phyloP scores from a whole-genome alignment of 2,113 vertebrate species.

The Pangasianodon hypophthalmus region DNA sequence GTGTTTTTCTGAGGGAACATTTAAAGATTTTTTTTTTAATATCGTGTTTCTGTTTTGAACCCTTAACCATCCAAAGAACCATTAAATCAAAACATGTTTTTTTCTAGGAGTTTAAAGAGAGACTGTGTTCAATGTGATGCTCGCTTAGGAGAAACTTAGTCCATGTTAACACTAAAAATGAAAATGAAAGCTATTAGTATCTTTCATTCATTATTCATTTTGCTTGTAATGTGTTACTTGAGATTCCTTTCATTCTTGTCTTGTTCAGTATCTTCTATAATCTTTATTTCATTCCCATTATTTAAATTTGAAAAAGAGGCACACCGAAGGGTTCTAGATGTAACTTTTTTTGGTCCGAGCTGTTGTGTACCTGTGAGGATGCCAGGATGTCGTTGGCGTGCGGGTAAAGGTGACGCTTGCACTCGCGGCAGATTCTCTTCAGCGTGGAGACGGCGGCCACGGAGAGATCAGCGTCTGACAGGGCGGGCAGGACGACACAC shows the following conservation, averaged over 20 bases:
- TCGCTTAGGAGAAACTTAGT: too few species aligned
- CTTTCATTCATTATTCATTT: neutral
- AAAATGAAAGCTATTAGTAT: too few species aligned
- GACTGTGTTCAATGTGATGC: neutral
- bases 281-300: neutral
- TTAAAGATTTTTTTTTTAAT: too few species aligned
- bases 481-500: conserved; percentile 89
- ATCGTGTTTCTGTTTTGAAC: too few species aligned
- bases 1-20: too few species aligned
- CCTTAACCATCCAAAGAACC: too few species aligned
- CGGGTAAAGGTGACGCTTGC: conserved; percentile 85
- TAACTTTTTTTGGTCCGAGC: neutral
- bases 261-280: neutral
- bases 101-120: neutral
- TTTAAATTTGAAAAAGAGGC: neutral
- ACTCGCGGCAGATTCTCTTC: conserved; percentile 97
- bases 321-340: neutral
- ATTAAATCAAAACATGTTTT: too few species aligned
- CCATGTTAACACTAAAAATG: too few species aligned
- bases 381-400: conserved; percentile 89
- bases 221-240: neutral
- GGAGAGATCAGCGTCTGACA: conserved; percentile 89
- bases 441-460: conserved; percentile 93
- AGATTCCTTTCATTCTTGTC: neutral
- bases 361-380: conserved; percentile 84